Conservation (phyloP, 2,113 vertebrate genomes). For the Neomonachus schauinslandi region DNA sequence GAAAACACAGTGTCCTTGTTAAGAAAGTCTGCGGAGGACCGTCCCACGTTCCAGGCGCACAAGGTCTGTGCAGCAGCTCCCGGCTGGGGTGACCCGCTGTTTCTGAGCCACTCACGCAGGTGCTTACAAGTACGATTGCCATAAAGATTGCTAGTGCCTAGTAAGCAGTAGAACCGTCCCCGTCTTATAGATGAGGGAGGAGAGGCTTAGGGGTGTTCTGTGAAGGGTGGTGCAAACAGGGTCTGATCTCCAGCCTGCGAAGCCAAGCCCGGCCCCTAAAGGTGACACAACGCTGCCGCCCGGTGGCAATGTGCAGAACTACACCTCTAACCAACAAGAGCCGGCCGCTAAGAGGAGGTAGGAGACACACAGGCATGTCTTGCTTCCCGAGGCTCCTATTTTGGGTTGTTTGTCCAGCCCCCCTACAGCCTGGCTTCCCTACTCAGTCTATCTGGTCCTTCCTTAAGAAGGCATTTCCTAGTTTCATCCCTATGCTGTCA, state of each 20-base stretch:
- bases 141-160: neutral
- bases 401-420: neutral
- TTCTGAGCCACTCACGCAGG: neutral
- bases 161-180: neutral
- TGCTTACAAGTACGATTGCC: neutral
- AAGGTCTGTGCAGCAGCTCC: neutral
- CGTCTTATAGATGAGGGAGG: neutral
- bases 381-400: neutral
- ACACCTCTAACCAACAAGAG: neutral
- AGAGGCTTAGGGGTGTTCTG: too few relatives aligned
- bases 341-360: fast-evolving
- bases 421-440: neutral
- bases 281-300: neutral
- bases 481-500: neutral
- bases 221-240: neutral
- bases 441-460: neutral
- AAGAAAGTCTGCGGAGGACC: neutral
- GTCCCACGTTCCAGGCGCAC: neutral
- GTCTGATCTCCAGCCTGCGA: neutral
- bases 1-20: neutral
- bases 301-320: neutral
- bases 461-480: neutral
- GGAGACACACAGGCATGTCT: fast-evolving
- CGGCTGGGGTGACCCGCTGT: neutral
- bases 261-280: neutral